A percentile compares a stretch with the other conserved stretches of the same genome.
Evolutionary conservation across 2,113 vertebrate genomes (phyloP).

Genomic region (Raphicerus campestris): DNA sequence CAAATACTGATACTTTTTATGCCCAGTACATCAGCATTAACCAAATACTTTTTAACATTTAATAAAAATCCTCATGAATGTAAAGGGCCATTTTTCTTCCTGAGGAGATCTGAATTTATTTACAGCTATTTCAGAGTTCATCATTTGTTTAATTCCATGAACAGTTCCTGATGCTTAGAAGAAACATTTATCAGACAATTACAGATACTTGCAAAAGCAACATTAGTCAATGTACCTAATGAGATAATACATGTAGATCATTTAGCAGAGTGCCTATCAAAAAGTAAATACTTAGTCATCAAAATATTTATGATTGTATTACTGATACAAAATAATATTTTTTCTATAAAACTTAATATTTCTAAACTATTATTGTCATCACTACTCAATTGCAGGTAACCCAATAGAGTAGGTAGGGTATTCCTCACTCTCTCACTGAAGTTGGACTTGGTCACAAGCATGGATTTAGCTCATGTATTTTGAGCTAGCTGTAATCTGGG

Average conservation of each 20-base stretch:
- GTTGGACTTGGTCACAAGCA: neutral
- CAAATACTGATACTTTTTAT: neutral
- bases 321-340: neutral
- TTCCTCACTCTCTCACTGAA: neutral
- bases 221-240: neutral
- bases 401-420: neutral
- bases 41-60: neutral
- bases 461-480: neutral
- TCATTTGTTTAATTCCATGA: slow-evolving; percentile 25
- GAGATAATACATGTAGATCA: neutral
- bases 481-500: neutral
- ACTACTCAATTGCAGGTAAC: neutral
- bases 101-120: neutral
- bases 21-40: neutral
- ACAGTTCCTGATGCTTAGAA: neutral
- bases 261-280: neutral
- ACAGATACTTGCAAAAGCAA: neutral
- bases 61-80: neutral
- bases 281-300: neutral
- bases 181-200: neutral
- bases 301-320: neutral
- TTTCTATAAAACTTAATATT: neutral
- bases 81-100: neutral
- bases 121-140: neutral
- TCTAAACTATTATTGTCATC: neutral